Evolutionary conservation across 2,113 vertebrate genomes (phyloP), one percentile per base, ranked within the genome.

Genomic region (Penelope pileata): DNA sequence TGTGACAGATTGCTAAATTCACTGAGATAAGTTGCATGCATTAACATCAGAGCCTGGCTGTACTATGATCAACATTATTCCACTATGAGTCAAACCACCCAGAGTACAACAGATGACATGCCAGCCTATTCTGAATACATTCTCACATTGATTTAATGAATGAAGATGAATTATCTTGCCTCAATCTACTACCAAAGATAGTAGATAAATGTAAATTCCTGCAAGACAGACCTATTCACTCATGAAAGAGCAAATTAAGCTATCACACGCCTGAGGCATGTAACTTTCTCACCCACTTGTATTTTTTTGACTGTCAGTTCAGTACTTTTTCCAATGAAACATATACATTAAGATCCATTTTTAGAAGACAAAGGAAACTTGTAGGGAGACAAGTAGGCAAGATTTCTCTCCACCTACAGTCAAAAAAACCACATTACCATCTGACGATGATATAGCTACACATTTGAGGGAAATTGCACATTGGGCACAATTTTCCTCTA

Each of bases 151-250:
- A 77, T 88, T 77, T 83, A 90, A 47, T 56, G 36, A 94, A 90
- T 26, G 38, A 83, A 86, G 26, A 62, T 76, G 8, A 69, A 69
- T 80, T 73, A 90, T 40, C 43, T 51, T 69, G 21, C 59, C n/a
- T 86, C 27, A 26, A 76, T 36, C 42, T 77, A 66, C 36, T 36
- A 73, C 26, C 27, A 77, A 80, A 80, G 48, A 80, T 50, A 79
- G 83, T 3, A 92, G 64, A 91, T 26, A 92, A 92, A 93, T 70
- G 88, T 26, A 92, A 90, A 93, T 67, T 88, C 45, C 47, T 88
- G 17, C 50, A 74, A 63, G 60, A 86, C 30, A 80, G 42, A 62
- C 64, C n/a, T 69, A 74, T 53, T 80, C 59, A 59, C 77, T 86
- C 22, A 77, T n/a, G 27, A 47, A 74, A 3, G 0, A 88, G 5